Evolutionary conservation across 2,113 vertebrate genomes (phyloP).

Genomic region (Protobothrops flavoviridis): DNA sequence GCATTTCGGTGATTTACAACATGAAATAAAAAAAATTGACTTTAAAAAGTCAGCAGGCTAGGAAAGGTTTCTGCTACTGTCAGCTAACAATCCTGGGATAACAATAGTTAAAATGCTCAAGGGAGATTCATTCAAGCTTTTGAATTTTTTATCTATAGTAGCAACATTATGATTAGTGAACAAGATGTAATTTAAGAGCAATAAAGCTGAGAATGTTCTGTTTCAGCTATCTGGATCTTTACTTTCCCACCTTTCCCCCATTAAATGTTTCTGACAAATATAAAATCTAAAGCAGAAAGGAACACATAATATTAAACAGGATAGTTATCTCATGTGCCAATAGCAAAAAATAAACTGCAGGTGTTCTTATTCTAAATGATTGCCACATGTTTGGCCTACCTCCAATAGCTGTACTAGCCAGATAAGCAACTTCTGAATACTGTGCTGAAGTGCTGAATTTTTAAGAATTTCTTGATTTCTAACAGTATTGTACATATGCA

Average conservation of each 20-base stretch:
- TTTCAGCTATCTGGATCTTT: background rate
- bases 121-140: background rate
- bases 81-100: background rate
- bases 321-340: background rate
- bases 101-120: conserved; percentile 4
- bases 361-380: background rate
- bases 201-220: background rate
- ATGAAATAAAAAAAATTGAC: background rate
- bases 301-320: background rate
- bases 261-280: background rate
- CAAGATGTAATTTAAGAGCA: conserved; percentile 7
- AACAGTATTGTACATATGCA: background rate
- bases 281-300: background rate
- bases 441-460: background rate
- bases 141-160: background rate
- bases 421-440: background rate
- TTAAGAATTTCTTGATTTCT: background rate
- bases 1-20: background rate
- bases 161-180: background rate
- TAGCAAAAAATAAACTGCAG: background rate
- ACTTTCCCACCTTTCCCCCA: background rate
- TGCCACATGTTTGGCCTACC: background rate
- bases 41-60: background rate
- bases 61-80: conserved; percentile 12
- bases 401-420: background rate